phyloP scores from a whole-genome alignment of 2,888 invertebrate species.

The Microctonus hyperodae region DNA sequence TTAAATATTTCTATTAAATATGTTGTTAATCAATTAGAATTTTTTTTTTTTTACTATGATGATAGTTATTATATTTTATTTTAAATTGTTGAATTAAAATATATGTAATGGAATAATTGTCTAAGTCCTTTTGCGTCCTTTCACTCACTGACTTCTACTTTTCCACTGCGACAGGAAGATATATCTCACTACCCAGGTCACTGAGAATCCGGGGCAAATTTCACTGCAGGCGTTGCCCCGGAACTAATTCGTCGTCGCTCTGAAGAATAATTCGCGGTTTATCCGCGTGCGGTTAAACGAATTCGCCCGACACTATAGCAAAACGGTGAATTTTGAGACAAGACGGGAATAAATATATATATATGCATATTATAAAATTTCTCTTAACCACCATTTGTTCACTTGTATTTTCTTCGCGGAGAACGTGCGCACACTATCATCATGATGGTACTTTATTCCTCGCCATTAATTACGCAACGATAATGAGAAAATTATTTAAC shows the following conservation, averaged over 20 bases:
- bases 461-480: conserved; percentile 5
- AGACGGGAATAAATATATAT: not conserved
- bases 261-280: conserved; percentile 27
- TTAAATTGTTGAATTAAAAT: not conserved
- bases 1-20: no score
- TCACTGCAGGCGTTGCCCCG: conserved; percentile 24
- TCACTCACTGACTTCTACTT: conserved; percentile 8
- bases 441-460: not conserved
- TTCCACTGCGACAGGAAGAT: conserved; percentile 19
- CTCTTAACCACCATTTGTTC: not conserved
- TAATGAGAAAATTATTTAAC: conserved; percentile 9
- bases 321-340: not conserved
- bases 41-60: no score
- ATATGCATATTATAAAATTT: not conserved
- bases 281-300: conserved; percentile 25
- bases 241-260: conserved; percentile 29
- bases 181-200: conserved; percentile 20
- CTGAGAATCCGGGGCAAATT: conserved; percentile 19
- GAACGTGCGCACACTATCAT: not conserved
- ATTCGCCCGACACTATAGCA: conserved; percentile 7
- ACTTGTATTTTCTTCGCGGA: conserved; percentile 5
- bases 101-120: not conserved
- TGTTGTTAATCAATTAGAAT: no score
- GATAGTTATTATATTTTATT: no score
- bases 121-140: not conserved